Conservation (phyloP, 2,113 vertebrate genomes). For the Hemiprocne comata region DNA sequence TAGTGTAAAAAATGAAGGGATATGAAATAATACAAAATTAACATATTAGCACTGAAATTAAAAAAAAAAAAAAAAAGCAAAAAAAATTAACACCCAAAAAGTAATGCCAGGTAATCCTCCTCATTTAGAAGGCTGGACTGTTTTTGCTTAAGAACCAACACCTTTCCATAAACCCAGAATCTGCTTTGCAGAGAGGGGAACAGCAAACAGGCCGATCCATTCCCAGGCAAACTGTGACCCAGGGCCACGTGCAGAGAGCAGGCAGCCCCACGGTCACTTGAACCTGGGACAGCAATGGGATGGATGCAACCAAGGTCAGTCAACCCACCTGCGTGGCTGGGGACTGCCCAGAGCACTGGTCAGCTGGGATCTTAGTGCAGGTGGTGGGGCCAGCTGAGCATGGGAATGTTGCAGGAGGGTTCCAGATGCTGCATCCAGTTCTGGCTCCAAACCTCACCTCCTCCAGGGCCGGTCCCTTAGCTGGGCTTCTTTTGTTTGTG, state of each 20-base stretch:
- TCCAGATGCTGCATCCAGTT: neutral
- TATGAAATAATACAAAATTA: neutral
- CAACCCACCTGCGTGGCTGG: neutral
- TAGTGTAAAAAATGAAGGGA: neutral
- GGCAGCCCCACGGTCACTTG: neutral
- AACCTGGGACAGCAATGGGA: neutral
- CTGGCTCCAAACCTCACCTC: neutral
- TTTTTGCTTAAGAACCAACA: neutral
- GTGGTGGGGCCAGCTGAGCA: neutral
- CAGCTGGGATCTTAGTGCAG: accelerated
- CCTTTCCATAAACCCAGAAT: neutral
- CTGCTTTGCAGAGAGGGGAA: slow-evolving; percentile 17
- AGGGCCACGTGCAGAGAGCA: neutral
- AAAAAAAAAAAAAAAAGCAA: neutral
- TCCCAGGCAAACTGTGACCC: neutral
- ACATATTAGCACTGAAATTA: neutral
- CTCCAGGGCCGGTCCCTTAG: neutral
- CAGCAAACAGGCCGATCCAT: neutral
- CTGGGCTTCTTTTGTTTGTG: neutral
- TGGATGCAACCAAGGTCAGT: neutral
- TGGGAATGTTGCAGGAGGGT: neutral
- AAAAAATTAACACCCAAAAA: neutral
- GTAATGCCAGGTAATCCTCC: neutral
- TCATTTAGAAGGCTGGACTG: neutral
- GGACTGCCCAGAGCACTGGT: neutral